Conservation (phyloP, 2,113 vertebrate species). For the Phalacrocorax brasilianus region DNA sequence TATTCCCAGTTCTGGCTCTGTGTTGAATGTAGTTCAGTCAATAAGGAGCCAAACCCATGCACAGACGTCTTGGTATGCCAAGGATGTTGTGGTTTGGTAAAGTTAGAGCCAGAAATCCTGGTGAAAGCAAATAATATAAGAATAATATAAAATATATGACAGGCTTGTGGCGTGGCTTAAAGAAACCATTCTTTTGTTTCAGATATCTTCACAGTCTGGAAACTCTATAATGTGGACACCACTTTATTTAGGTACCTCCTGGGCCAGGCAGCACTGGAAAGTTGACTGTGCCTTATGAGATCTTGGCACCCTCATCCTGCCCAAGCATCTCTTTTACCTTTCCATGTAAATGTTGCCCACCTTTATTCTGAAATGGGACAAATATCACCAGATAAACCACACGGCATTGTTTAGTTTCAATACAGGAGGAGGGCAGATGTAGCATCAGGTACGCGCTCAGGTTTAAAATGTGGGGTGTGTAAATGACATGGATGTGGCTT, state of each 20-base stretch:
- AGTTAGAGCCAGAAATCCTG: neutral
- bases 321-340: neutral
- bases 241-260: neutral
- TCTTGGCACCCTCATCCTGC: neutral
- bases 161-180: neutral
- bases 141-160: too few relatives aligned
- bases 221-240: neutral
- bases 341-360: neutral
- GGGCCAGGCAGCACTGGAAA: neutral
- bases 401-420: neutral
- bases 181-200: neutral
- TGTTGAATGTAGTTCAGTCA: neutral
- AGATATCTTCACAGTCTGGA: neutral
- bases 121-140: neutral
- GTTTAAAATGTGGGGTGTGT: neutral
- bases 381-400: neutral
- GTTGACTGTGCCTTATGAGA: neutral
- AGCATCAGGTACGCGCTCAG: accelerated
- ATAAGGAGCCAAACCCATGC: neutral
- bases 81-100: neutral
- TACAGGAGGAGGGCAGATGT: neutral
- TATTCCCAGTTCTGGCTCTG: neutral
- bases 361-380: neutral
- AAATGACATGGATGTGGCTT: neutral
- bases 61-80: neutral